Evolutionary conservation across 2,797 vertebrate genomes (phyloP).

Genomic region (Urophycis tenuis): DNA sequence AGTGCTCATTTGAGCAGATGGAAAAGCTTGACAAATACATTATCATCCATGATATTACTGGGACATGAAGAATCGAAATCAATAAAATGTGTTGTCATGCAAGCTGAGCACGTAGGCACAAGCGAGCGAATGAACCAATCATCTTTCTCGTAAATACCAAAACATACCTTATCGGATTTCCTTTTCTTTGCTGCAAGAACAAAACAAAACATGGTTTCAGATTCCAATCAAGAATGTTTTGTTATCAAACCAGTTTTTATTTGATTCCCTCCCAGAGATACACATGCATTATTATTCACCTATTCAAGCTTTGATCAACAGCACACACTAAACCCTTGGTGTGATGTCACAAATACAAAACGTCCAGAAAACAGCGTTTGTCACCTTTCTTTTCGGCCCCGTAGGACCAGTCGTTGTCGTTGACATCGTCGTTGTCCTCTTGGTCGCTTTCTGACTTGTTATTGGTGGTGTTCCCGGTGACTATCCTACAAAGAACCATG

Average conservation of each 20-base stretch:
- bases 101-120: not conserved
- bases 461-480: constrained; percentile 91
- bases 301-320: not conserved
- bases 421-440: constrained; percentile 97
- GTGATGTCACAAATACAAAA: not conserved
- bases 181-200: constrained; percentile 87
- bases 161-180: constrained; percentile 90
- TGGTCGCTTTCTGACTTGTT: constrained; percentile 98
- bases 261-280: not conserved
- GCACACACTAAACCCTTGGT: not conserved
- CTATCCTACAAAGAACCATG: constrained; percentile 75
- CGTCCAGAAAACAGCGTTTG: not conserved
- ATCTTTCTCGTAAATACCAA: not conserved
- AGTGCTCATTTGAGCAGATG: not conserved
- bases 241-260: not conserved
- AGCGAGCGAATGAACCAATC: not conserved
- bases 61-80: not conserved
- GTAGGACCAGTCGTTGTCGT: constrained; percentile 98
- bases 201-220: constrained; percentile 14
- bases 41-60: not conserved
- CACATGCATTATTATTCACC: not conserved
- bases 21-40: not conserved
- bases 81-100: not conserved
- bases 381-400: constrained; percentile 98
- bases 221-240: not conserved